Evolutionary conservation across 1,140 invertebrate genomes (phyloP), one percentile per base, ranked within the genome.

Genomic region (Linepithema humile): DNA sequence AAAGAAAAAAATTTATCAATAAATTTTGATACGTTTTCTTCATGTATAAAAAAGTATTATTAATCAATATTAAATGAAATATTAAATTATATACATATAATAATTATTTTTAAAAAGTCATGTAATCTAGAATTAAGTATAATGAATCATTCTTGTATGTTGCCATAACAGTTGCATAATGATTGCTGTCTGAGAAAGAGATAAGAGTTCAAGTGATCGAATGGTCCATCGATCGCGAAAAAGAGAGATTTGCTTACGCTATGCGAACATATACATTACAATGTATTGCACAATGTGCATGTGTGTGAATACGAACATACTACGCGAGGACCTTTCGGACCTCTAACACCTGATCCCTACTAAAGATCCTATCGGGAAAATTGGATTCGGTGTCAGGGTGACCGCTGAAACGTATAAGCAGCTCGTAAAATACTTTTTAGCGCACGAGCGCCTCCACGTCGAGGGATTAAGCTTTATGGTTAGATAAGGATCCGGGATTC

Each of bases 371-470:
- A 94, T 94, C 94, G 91, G 86, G 89, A 94, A 94, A 94, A 94
- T 94, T 94, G 93, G 91, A 94, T 94, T 94, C 92, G 91, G 91
- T 93, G 90, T 91, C 89, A 85, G 92, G 93, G 94, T 94, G 93
- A 94, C 94, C 93, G 90, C 90, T 93, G 90, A 90, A 93, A 94
- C 93, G 94, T 94, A 94, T 94, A 94, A 94, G 93, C 93, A 94
- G 92, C 92, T 93, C 93, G 93, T 94, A 94, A 94, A 94, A 94
- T 93, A 94, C 93, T 94, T 94, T 94, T 94, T 93, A 94, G 92
- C 91, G 90, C 92, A 72, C 89, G 91, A 91, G 85, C 89, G 91
- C 89, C 84, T 86, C 80, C 70, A 65, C 85, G 70, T 77, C 89
- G 87, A 84, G 82, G 92, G 93, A 94, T 94, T 94, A 92, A 94